Evolutionary conservation across 2,888 invertebrate genomes (phyloP), one percentile per base, ranked within the genome.

Genomic region (Cybosia mesomella): DNA sequence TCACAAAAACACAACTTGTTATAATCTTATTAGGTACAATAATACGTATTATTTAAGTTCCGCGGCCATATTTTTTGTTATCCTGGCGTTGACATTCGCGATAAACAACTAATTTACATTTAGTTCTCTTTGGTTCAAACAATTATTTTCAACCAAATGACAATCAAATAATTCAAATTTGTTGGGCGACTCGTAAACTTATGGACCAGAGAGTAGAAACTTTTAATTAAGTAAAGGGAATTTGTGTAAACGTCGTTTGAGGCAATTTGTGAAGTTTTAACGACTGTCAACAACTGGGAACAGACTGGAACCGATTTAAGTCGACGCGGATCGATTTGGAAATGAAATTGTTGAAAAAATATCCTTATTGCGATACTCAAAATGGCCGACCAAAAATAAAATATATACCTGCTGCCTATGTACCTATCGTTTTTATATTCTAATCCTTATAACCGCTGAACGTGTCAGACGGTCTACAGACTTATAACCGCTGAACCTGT

Each of bases 201-300:
- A 82, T 74, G 74, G 83, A 78, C 79, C 71, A 76, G 74, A 81
- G 79, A 79, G 70, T 79, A 36, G 43, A 83, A 93, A 93, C 87
- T 93, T 92, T 92, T 92, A 92, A 93, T 92, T 92, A 91, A 91
- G 87, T 86, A 83, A 86, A 87, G 86, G 85, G 83, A 86, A 88
- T 84, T 88, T 83, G 82, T 82, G 83, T 86, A 82, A 89, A 86
- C 89, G 87, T 84, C 87, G 86, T 88, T 85, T 78, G 84, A 77
- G 84, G 79, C 89, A 88, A 90, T 92, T 92, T 88, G 87, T 87
- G 85, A 89, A 92, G 88, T 92, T 91, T 86, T 86, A 89, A 89
- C 91, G 87, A 91, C 82, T 91, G 91, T 90, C 84, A 84, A 85
- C 81, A 81, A 81, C 75, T 73, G 74, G 68, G 55, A 75, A 74